phyloP scores from a whole-genome alignment of 2,888 invertebrate genomes.

The Cheilosia pagana region DNA sequence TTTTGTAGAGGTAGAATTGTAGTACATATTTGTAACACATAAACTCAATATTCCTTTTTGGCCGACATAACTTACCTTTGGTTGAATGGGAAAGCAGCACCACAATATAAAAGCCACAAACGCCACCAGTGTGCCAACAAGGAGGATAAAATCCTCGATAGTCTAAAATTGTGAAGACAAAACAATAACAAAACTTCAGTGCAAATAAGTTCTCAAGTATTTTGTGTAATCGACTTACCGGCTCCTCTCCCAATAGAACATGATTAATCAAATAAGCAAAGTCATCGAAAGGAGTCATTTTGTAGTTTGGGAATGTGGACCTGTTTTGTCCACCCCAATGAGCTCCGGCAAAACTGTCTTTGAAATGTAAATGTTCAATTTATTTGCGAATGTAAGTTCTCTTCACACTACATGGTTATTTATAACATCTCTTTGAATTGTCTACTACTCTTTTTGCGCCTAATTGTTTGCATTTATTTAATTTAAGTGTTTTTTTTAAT shows the following conservation, averaged over 20 bases:
- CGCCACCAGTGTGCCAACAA: slow-evolving; percentile 86
- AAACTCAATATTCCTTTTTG: not conserved
- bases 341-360: slow-evolving; percentile 16
- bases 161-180: slow-evolving; percentile 82
- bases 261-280: slow-evolving; percentile 86
- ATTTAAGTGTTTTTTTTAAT: slow-evolving; percentile 9
- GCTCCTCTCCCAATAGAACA: slow-evolving; percentile 86
- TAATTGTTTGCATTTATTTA: not conserved
- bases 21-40: too few relatives aligned
- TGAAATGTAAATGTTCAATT: slow-evolving; percentile 37
- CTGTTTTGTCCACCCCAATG: slow-evolving; percentile 20
- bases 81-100: slow-evolving; percentile 87
- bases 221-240: slow-evolving; percentile 83
- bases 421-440: not conserved
- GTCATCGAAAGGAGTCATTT: slow-evolving; percentile 86
- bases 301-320: slow-evolving; percentile 39
- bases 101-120: slow-evolving; percentile 87
- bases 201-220: not conserved
- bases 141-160: slow-evolving; percentile 86
- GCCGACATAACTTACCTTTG: slow-evolving; percentile 81
- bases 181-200: slow-evolving; percentile 26
- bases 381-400: slow-evolving; percentile 1
- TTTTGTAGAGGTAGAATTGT: not conserved
- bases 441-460: not conserved
- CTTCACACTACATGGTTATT: slow-evolving; percentile 45